Conservation (phyloP, 2,888 invertebrate genomes). For the Dryobota labecula region DNA sequence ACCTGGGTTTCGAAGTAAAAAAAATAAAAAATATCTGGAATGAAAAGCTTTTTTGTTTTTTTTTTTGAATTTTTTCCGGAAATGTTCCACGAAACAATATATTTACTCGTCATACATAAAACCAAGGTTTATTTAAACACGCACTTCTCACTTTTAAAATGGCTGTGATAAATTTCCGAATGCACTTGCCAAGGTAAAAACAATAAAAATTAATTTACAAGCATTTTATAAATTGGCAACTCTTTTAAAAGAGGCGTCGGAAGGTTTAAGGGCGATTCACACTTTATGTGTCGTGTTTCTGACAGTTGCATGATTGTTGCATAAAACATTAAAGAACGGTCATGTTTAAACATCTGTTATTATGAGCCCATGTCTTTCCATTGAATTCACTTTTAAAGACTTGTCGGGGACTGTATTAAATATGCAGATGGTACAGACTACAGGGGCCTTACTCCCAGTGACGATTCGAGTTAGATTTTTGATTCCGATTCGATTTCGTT, state of each 20-base stretch:
- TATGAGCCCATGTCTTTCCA: slow-evolving; percentile 51
- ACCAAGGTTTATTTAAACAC: slow-evolving; percentile 56
- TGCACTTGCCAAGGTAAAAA: slow-evolving; percentile 58
- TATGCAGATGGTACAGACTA: slow-evolving; percentile 21
- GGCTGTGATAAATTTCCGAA: slow-evolving; percentile 47
- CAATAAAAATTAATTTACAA: slow-evolving; percentile 52
- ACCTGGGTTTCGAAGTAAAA: neutral
- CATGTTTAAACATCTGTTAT: slow-evolving; percentile 50
- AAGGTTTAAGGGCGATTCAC: slow-evolving; percentile 41
- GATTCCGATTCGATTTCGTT: too few species aligned
- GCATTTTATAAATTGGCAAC: slow-evolving; percentile 45
- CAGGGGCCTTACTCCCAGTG: too few species aligned
- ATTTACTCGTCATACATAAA: slow-evolving; percentile 43
- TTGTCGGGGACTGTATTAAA: slow-evolving; percentile 15
- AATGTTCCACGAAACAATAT: slow-evolving; percentile 12
- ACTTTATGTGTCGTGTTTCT: slow-evolving; percentile 40
- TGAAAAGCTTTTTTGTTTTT: slow-evolving; percentile 18
- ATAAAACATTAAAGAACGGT: slow-evolving; percentile 57
- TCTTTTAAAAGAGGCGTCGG: slow-evolving; percentile 41
- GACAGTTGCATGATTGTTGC: slow-evolving; percentile 54
- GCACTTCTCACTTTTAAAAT: slow-evolving; percentile 57
- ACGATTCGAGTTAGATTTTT: too few species aligned
- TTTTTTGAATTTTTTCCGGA: slow-evolving; percentile 19
- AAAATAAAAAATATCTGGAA: neutral
- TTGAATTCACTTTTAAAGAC: slow-evolving; percentile 56